A percentile compares a stretch with the other conserved stretches of the same genome.
These are phyloP conservation scores for Myzus persicae DNA, from an alignment of 1,140 invertebrate species.

Conservation along the genomic window DNA sequence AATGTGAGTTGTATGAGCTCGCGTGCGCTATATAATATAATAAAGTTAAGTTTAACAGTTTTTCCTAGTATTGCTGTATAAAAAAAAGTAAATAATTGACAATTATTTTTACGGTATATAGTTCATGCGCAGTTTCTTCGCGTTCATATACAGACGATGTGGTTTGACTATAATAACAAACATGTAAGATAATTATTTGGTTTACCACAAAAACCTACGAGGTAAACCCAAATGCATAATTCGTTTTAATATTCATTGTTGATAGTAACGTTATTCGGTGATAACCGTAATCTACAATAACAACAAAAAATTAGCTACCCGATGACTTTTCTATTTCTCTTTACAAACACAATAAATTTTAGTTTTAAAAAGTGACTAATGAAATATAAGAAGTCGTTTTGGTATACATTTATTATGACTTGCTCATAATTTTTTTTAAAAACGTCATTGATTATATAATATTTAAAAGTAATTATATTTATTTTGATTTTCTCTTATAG, in stretches of 20 bases:
- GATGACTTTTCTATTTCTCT: background rate
- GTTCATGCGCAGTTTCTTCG: background rate
- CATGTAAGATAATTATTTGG: background rate
- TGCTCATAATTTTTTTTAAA: background rate
- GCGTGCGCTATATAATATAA: background rate
- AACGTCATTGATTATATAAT: background rate
- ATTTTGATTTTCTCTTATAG: conserved; percentile 22
- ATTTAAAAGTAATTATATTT: conserved; percentile 7
- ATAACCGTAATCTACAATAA: background rate
- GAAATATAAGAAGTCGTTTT: background rate
- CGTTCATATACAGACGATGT: background rate
- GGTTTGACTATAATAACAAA: background rate
- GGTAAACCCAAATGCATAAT: background rate
- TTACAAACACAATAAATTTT: background rate
- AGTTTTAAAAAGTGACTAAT: background rate
- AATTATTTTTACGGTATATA: conserved; percentile 6
- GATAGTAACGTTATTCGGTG: background rate
- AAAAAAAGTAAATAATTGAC: conserved; percentile 6
- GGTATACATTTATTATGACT: background rate
- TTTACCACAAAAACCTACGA: conserved; percentile 1
- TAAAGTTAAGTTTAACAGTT: background rate
- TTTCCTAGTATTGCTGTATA: background rate
- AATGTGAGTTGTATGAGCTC: background rate
- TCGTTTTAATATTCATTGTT: background rate
- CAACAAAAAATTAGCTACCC: background rate